A percentile compares a stretch with the other conserved stretches of the same genome.
Evolutionary conservation across 2,113 vertebrate genomes (phyloP).

Genomic region (Tetrao urogallus): DNA sequence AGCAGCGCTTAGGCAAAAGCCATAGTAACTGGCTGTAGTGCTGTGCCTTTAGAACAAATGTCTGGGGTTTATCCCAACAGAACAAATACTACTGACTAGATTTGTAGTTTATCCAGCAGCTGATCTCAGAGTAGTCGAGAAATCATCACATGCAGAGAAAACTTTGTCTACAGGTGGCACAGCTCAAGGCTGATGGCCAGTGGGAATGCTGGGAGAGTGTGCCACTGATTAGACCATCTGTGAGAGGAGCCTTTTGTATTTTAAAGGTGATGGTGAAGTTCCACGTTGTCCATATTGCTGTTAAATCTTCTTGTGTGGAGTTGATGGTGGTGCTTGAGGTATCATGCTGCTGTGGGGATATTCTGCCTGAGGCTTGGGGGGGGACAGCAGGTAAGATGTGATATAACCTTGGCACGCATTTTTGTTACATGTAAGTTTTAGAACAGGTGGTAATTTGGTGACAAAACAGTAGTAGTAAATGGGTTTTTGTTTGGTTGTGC

Average conservation of each 20-base stretch:
- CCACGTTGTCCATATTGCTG: fast-evolving
- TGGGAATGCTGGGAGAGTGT: too few relatives aligned
- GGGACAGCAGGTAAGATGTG: too few relatives aligned
- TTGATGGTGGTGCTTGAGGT: fast-evolving
- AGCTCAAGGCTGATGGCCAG: background rate
- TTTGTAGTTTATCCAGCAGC: background rate
- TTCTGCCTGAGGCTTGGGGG: fast-evolving
- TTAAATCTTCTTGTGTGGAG: fast-evolving
- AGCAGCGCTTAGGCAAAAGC: background rate
- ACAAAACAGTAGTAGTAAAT: fast-evolving
- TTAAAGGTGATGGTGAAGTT: fast-evolving
- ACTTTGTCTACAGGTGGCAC: background rate
- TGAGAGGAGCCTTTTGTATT: fast-evolving
- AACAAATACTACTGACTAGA: background rate
- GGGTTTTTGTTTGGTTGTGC: background rate
- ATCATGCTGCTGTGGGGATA: fast-evolving
- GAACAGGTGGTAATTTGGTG: background rate
- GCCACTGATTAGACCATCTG: background rate
- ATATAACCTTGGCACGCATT: fast-evolving
- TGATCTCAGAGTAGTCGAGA: background rate
- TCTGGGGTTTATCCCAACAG: background rate
- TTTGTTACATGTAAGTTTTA: fast-evolving
- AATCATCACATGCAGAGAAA: background rate
- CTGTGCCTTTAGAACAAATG: background rate
- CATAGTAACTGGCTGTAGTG: background rate